Conservation (phyloP, 2,113 vertebrate species). For the Columbina picui region DNA sequence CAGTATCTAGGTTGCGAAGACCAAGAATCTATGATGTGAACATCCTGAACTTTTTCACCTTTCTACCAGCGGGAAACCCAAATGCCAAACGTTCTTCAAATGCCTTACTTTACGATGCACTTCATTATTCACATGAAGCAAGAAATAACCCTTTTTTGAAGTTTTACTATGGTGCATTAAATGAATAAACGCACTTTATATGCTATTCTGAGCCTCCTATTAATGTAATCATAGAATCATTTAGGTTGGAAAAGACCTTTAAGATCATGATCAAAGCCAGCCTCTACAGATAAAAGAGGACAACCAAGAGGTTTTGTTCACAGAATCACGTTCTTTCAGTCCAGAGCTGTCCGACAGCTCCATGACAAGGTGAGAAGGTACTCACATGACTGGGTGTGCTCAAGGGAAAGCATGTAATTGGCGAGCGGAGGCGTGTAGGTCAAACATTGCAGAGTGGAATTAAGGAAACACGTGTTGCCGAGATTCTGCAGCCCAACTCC, state of each 20-base stretch:
- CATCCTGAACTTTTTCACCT: background rate
- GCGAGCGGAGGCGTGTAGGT: slow-evolving; percentile 93
- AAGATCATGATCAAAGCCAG: background rate
- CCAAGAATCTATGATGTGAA: background rate
- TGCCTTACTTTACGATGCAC: background rate
- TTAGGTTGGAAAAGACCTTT: background rate
- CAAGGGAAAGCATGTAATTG: slow-evolving; percentile 94
- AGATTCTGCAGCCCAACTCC: slow-evolving; percentile 96
- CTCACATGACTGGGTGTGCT: slow-evolving; percentile 94
- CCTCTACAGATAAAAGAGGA: background rate
- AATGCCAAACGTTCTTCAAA: slow-evolving; percentile 29
- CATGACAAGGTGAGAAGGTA: background rate
- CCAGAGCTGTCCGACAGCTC: background rate
- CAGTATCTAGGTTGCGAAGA: background rate
- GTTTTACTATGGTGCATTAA: background rate
- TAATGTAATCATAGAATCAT: background rate
- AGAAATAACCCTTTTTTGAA: background rate
- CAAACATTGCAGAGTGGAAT: slow-evolving; percentile 94
- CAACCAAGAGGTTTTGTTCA: background rate
- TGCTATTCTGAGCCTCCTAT: background rate
- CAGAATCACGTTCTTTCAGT: background rate
- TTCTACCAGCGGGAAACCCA: slow-evolving; percentile 19
- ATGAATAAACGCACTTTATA: background rate
- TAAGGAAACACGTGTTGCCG: slow-evolving; percentile 96
- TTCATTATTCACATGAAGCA: background rate